phyloP scores from a whole-genome alignment of 2,113 vertebrate genomes.

The Pygoscelis adeliae region DNA sequence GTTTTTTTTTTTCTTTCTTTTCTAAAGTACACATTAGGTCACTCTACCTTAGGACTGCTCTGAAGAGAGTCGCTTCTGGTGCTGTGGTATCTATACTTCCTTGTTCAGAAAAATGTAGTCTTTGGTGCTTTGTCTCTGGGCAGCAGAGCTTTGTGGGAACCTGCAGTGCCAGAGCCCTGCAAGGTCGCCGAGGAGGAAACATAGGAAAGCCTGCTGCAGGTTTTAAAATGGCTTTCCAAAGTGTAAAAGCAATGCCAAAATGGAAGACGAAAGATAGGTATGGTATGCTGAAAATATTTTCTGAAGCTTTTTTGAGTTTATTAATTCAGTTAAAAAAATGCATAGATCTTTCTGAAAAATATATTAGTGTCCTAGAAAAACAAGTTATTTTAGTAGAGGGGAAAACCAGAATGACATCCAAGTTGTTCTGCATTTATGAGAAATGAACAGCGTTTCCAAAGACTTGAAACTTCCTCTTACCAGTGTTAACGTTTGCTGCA shows the following conservation, averaged over 20 bases:
- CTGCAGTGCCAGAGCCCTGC: too few relatives aligned
- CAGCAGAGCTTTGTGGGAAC: background rate
- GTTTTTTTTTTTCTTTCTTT: background rate
- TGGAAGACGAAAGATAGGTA: background rate
- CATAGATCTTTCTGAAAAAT: background rate
- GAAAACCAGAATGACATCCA: background rate
- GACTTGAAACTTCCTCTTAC: background rate
- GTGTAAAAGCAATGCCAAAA: background rate
- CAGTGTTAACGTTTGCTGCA: accelerated
- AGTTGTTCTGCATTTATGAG: background rate
- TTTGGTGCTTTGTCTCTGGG: background rate
- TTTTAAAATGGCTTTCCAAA: background rate
- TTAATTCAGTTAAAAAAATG: background rate
- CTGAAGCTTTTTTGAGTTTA: background rate
- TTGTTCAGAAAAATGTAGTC: background rate
- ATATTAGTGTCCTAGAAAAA: background rate
- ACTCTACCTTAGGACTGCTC: too few relatives aligned
- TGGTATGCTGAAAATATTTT: background rate
- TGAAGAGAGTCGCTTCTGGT: accelerated
- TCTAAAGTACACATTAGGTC: accelerated
- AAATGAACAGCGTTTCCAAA: background rate
- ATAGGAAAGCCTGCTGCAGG: background rate
- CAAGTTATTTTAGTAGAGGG: background rate
- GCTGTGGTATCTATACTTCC: accelerated
- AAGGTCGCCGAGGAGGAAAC: accelerated